phyloP scores from a whole-genome alignment of 2,797 vertebrate genomes.

The Mus minutoides region DNA sequence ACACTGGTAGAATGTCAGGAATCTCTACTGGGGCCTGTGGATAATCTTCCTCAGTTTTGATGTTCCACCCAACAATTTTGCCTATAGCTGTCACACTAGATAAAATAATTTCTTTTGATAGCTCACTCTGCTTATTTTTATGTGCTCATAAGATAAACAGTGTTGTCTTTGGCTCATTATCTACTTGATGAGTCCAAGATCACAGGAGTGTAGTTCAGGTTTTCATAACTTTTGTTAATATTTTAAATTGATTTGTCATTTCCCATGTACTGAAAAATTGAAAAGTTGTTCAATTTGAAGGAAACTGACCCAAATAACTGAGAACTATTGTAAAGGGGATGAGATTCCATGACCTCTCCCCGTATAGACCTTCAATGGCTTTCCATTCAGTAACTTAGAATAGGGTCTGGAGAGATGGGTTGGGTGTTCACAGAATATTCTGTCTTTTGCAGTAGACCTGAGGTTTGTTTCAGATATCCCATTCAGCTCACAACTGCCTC shows the following conservation, averaged over 20 bases:
- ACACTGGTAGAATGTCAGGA: background rate
- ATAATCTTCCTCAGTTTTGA: background rate
- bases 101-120: slow-evolving; percentile 46
- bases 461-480: background rate
- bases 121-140: slow-evolving; percentile 16
- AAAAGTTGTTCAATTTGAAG: slow-evolving; percentile 1
- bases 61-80: background rate
- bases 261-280: slow-evolving; percentile 6
- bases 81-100: slow-evolving; percentile 11
- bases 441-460: background rate
- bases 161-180: background rate
- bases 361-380: slow-evolving; percentile 4
- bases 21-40: background rate
- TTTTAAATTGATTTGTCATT: slow-evolving; percentile 31
- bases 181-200: slow-evolving; percentile 14
- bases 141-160: background rate
- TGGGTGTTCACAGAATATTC: background rate
- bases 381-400: slow-evolving; percentile 4
- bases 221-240: slow-evolving; percentile 16
- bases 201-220: background rate
- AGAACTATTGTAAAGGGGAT: background rate
- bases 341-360: background rate
- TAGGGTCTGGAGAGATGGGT: background rate
- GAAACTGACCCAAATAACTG: background rate
- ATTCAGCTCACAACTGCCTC: background rate